phyloP scores from a whole-genome alignment of 2,888 invertebrate genomes.

The Athrips mouffetella region DNA sequence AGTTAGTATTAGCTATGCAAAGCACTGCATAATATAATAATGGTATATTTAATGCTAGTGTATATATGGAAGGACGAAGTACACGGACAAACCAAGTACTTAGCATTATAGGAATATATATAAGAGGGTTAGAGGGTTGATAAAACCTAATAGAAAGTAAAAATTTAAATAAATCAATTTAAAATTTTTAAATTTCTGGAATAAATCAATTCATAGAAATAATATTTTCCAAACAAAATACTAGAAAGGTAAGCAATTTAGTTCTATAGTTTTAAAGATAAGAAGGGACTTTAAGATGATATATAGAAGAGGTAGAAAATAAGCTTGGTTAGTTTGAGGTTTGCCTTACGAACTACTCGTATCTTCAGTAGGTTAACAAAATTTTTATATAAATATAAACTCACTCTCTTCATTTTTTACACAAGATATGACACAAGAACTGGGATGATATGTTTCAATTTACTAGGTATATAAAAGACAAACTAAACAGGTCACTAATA shows the following conservation, averaged over 20 bases:
- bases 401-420: conserved; percentile 40
- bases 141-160: too few relatives aligned
- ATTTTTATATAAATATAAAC: conserved; percentile 47
- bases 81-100: not conserved
- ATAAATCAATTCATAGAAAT: too few relatives aligned
- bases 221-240: too few relatives aligned
- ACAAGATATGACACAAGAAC: conserved; percentile 27
- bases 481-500: too few relatives aligned
- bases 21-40: conserved; percentile 44
- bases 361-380: conserved; percentile 28
- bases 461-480: conserved; percentile 5
- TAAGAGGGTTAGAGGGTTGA: not conserved
- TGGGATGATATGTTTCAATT: conserved; percentile 61
- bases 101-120: not conserved
- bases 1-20: conserved; percentile 36
- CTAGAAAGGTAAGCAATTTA: too few relatives aligned
- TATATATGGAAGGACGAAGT: conserved; percentile 41
- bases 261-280: too few relatives aligned
- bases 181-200: too few relatives aligned
- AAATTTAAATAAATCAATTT: too few relatives aligned
- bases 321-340: not conserved
- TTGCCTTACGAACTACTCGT: conserved; percentile 29
- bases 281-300: not conserved
- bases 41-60: conserved; percentile 33
- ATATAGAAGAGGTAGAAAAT: conserved; percentile 6